These are phyloP conservation scores for Dasysyrphus tricinctus DNA, from an alignment of 2,888 invertebrate species.

Conservation along the genomic window DNA sequence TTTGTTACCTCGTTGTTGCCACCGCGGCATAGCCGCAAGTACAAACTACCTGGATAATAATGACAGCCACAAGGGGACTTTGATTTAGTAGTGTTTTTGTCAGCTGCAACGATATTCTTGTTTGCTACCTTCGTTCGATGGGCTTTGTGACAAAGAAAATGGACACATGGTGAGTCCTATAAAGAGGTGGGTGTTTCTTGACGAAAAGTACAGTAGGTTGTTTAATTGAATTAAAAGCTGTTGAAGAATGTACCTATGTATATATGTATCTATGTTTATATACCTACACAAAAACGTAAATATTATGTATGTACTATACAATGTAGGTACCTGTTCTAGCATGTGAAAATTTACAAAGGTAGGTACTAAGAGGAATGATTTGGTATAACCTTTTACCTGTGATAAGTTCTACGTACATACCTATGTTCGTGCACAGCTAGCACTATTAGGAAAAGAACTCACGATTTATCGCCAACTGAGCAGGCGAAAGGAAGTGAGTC, in stretches of 20 bases:
- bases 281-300: no score
- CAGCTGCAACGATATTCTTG: constrained; percentile 24
- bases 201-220: constrained; percentile 29
- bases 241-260: not conserved
- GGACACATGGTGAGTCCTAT: constrained; percentile 31
- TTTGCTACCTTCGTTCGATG: constrained; percentile 20
- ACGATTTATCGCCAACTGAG: no score
- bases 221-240: constrained; percentile 67
- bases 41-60: constrained; percentile 52
- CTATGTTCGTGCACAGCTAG: no score
- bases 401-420: no score
- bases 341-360: no score
- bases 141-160: constrained; percentile 52
- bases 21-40: constrained; percentile 47
- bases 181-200: constrained; percentile 19
- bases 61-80: constrained; percentile 64
- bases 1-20: constrained; percentile 36
- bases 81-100: constrained; percentile 63
- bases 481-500: no score
- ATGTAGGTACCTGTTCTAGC: no score
- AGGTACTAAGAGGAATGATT: no score
- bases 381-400: no score
- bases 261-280: no score
- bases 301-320: no score
- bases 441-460: no score